Evolutionary conservation across 2,797 vertebrate genomes (phyloP).

Genomic region (Hippocampus kuda): DNA sequence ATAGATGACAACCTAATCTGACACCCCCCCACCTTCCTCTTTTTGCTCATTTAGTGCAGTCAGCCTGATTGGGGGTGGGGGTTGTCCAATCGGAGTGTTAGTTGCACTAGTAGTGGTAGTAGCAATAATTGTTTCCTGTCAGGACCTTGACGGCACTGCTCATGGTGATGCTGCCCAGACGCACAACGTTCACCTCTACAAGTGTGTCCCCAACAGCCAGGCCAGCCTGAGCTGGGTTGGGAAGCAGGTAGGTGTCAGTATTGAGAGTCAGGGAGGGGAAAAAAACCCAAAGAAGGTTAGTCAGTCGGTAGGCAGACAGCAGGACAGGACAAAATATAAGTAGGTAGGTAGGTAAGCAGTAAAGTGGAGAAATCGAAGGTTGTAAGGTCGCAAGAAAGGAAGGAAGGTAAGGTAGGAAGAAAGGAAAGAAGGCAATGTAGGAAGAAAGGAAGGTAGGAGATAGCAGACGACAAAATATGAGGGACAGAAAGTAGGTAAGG

Average conservation of each 20-base stretch:
- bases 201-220: constrained; percentile 91
- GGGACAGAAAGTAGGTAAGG: too few species aligned
- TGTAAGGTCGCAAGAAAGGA: too few species aligned
- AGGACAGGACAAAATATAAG: too few species aligned
- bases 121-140: constrained; percentile 77
- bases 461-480: too few species aligned
- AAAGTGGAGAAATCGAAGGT: too few species aligned
- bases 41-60: not conserved
- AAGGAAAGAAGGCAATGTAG: too few species aligned
- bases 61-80: not conserved
- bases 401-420: too few species aligned
- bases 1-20: constrained; percentile 48
- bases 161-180: constrained; percentile 95
- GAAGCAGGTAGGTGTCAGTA: not conserved
- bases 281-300: too few species aligned
- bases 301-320: too few species aligned
- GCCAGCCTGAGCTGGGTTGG: constrained; percentile 76
- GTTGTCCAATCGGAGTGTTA: not conserved
- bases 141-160: constrained; percentile 90
- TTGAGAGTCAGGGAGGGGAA: too few species aligned
- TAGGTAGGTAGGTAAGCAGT: too few species aligned
- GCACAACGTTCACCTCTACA: constrained; percentile 91
- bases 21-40: constrained; percentile 5
- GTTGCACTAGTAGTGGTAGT: not conserved
- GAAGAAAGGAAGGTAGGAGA: too few species aligned